Percentiles rank a stretch among this genome's conserved stretches.
phyloP scores from a whole-genome alignment of 2,113 vertebrate genomes.

The Macroglossus sobrinus region DNA sequence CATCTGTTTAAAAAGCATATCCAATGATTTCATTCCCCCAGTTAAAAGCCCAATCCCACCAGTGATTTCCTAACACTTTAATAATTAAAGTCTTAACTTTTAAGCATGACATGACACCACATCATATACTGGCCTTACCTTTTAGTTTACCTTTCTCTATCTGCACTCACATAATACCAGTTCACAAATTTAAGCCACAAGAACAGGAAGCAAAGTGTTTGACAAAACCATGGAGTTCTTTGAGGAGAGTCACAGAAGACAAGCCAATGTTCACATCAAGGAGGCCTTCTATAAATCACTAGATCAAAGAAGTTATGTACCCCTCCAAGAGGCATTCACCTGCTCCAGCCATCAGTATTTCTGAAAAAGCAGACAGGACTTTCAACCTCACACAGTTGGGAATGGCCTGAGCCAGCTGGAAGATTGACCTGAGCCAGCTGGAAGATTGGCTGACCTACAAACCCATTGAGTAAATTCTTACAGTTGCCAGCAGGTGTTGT shows the following conservation, averaged over 20 bases:
- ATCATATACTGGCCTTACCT: not conserved
- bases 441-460: not conserved
- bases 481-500: not conserved
- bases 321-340: not conserved
- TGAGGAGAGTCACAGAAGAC: constrained; percentile 35
- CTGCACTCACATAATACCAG: not conserved
- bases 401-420: not conserved
- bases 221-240: constrained; percentile 10
- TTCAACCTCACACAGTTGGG: not conserved
- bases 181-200: constrained; percentile 3
- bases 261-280: constrained; percentile 50
- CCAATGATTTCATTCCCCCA: not conserved
- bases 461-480: not conserved
- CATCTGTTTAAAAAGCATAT: constrained; percentile 8
- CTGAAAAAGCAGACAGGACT: not conserved
- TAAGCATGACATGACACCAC: not conserved
- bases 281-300: constrained; percentile 40
- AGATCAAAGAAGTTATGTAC: constrained; percentile 42
- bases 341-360: not conserved
- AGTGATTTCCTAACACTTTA: constrained; percentile 12
- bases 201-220: constrained; percentile 39
- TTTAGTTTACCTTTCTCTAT: constrained; percentile 41
- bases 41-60: constrained; percentile 19
- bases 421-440: not conserved
- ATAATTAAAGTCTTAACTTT: constrained; percentile 23